These are phyloP conservation scores for Gymnocypris eckloni DNA, from an alignment of 2,797 vertebrate species.

Conservation along the genomic window DNA sequence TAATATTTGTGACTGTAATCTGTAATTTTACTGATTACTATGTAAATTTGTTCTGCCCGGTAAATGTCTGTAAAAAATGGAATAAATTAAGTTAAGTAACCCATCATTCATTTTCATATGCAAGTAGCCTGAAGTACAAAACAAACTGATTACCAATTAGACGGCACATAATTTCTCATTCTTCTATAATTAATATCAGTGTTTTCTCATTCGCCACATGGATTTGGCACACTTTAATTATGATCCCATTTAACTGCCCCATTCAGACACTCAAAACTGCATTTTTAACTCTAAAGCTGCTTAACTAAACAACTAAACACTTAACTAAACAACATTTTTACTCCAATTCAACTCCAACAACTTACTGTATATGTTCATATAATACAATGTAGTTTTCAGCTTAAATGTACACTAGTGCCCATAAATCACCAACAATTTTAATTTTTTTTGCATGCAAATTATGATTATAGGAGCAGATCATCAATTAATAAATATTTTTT, in stretches of 20 bases:
- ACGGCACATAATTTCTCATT: conserved; percentile 55
- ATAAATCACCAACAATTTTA: background rate
- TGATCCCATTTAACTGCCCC: conserved; percentile 50
- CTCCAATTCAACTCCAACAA: background rate
- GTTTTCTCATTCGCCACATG: conserved; percentile 52
- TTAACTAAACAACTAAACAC: background rate
- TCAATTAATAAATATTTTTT: background rate
- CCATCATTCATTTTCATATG: conserved; percentile 53
- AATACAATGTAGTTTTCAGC: background rate
- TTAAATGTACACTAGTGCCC: background rate
- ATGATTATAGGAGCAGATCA: background rate
- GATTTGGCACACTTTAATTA: conserved; percentile 58
- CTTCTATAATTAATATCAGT: conserved; percentile 58
- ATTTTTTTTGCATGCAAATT: background rate
- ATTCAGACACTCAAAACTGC: conserved; percentile 47
- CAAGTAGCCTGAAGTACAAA: conserved; percentile 52
- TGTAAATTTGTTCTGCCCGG: conserved; percentile 53
- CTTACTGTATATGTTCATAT: background rate
- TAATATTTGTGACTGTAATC: conserved; percentile 48
- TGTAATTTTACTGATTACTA: conserved; percentile 58
- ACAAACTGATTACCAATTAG: conserved; percentile 63
- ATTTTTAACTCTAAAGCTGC: conserved; percentile 37
- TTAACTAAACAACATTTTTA: background rate
- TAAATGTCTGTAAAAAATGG: conserved; percentile 49
- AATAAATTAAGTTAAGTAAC: conserved; percentile 52